These are phyloP conservation scores for Nymphalis polychloros DNA, from an alignment of 2,888 invertebrate genomes.

Conservation along the genomic window DNA sequence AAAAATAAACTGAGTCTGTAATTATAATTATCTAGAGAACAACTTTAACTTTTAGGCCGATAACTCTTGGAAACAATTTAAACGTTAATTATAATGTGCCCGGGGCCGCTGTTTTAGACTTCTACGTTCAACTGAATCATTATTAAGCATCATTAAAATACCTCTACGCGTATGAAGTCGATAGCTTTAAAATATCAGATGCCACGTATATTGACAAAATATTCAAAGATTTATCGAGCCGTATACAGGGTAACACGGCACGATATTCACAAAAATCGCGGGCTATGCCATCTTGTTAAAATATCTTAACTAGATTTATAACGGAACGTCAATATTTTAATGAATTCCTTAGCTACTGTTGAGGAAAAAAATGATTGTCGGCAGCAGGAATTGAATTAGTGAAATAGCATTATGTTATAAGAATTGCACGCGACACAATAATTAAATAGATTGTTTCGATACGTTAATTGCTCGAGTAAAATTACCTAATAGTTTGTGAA, in stretches of 20 bases:
- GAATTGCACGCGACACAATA: background rate
- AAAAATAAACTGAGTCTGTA: no score
- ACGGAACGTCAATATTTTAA: constrained; percentile 59
- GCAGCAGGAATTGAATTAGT: background rate
- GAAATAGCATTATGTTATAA: background rate
- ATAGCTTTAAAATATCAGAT: constrained; percentile 19
- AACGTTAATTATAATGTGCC: no score
- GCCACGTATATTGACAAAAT: constrained; percentile 22
- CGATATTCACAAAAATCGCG: constrained; percentile 42
- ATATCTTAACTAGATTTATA: constrained; percentile 64
- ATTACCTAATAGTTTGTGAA: no score
- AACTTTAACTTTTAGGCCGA: no score
- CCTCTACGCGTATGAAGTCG: constrained; percentile 19
- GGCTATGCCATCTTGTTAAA: constrained; percentile 59
- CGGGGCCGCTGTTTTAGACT: background rate
- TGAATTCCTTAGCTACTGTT: constrained; percentile 48
- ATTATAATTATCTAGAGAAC: no score
- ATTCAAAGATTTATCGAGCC: constrained; percentile 32
- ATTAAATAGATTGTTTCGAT: background rate
- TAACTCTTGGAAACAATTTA: no score
- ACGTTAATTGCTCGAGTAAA: background rate
- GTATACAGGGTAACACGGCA: constrained; percentile 29
- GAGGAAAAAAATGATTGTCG: constrained; percentile 25
- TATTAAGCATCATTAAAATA: constrained; percentile 36
- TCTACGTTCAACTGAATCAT: constrained; percentile 8